Conservation (phyloP, 2,888 invertebrate species). For the Epiperipatus broadwayi region DNA sequence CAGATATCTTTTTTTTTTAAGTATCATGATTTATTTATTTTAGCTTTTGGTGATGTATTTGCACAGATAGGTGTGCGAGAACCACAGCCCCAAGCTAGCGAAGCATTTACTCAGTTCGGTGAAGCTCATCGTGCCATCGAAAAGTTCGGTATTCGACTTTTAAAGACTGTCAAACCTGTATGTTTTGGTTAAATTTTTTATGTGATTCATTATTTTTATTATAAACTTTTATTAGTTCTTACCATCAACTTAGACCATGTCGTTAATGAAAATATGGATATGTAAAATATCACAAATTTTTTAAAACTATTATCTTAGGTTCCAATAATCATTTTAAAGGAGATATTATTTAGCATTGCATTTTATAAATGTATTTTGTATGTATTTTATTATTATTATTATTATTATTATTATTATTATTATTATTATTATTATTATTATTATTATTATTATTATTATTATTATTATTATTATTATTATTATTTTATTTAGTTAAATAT, state of each 20-base stretch:
- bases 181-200: conserved; percentile 19
- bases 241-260: not conserved
- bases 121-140: conserved; percentile 83
- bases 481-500: no score
- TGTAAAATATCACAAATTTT: conserved; percentile 8
- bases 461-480: no score
- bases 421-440: no score
- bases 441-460: no score
- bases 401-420: no score
- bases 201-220: not conserved
- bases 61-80: conserved; percentile 84
- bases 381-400: no score
- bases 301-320: no score
- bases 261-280: no score
- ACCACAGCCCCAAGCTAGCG: conserved; percentile 81
- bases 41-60: conserved; percentile 83
- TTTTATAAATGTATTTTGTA: no score
- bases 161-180: conserved; percentile 77
- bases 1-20: conserved; percentile 12
- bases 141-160: conserved; percentile 65
- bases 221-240: not conserved
- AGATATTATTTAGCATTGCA: no score
- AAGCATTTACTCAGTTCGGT: conserved; percentile 82
- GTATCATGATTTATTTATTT: conserved; percentile 17
- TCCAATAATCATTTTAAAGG: no score